These are phyloP conservation scores for Xiphorhynchus erythropygius DNA, from an alignment of 2,797 vertebrate species.

Conservation along the genomic window DNA sequence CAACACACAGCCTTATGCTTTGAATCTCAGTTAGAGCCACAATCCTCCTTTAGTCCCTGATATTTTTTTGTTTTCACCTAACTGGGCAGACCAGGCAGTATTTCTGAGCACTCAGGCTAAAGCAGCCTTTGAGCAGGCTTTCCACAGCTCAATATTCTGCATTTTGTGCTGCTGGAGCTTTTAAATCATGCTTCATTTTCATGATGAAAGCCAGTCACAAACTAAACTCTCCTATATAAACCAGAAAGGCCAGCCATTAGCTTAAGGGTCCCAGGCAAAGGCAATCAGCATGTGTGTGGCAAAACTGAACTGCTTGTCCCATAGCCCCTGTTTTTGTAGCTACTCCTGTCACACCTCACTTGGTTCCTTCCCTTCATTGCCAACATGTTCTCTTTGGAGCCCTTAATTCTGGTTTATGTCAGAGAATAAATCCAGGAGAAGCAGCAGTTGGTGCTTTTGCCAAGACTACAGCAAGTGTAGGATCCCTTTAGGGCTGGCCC, in stretches of 20 bases:
- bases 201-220: constrained; percentile 33
- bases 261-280: not conserved
- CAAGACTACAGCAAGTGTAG: not conserved
- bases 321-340: not conserved
- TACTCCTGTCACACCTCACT: not conserved
- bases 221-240: not conserved
- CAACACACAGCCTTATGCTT: not conserved
- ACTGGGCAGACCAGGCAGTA: not conserved
- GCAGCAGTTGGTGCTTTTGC: not conserved
- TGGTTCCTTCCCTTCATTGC: not conserved
- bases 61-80: not conserved
- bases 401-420: not conserved
- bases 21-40: not conserved
- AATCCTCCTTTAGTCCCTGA: not conserved
- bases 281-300: not conserved
- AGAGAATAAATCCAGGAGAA: not conserved
- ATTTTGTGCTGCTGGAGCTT: not conserved
- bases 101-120: not conserved
- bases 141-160: not conserved
- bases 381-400: not conserved
- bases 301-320: not conserved
- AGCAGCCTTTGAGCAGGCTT: not conserved
- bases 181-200: constrained; percentile 15
- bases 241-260: not conserved
- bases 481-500: not conserved